Conservation (phyloP, 2,888 invertebrate genomes). For the Calameuta filiformis region DNA sequence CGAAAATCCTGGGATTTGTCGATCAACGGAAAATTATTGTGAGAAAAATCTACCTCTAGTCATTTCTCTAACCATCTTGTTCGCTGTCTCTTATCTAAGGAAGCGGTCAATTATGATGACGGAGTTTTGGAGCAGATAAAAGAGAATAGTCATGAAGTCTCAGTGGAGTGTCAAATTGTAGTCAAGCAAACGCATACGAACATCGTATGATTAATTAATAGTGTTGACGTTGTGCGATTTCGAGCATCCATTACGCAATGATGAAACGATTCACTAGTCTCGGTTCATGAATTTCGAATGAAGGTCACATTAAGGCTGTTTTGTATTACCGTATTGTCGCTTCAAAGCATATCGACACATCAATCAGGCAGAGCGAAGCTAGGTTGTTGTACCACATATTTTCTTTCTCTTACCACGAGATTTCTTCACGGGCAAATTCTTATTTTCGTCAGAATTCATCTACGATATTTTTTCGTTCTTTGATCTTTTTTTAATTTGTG, state of each 20-base stretch:
- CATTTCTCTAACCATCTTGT: not conserved
- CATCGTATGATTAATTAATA: not conserved
- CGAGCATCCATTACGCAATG: not conserved
- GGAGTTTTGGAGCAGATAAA: not conserved
- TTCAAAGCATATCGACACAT: not conserved
- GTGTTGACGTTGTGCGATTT: not conserved
- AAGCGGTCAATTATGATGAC: not conserved
- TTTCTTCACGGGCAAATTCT: too few species aligned
- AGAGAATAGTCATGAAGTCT: not conserved
- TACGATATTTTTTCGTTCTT: too few species aligned
- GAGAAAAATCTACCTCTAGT: not conserved
- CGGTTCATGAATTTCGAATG: not conserved
- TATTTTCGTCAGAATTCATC: too few species aligned
- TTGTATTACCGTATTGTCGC: not conserved
- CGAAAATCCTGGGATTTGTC: not conserved
- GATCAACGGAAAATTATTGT: not conserved
- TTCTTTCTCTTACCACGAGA: too few species aligned
- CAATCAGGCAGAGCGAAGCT: too few species aligned
- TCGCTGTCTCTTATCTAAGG: not conserved
- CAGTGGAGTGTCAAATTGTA: not conserved
- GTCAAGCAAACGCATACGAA: not conserved
- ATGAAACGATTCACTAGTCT: not conserved
- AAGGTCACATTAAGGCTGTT: not conserved
- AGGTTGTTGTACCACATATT: too few species aligned
- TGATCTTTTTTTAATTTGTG: too few species aligned